phyloP scores from a whole-genome alignment of 2,888 invertebrate genomes.

The Pyrochroa serraticornis region DNA sequence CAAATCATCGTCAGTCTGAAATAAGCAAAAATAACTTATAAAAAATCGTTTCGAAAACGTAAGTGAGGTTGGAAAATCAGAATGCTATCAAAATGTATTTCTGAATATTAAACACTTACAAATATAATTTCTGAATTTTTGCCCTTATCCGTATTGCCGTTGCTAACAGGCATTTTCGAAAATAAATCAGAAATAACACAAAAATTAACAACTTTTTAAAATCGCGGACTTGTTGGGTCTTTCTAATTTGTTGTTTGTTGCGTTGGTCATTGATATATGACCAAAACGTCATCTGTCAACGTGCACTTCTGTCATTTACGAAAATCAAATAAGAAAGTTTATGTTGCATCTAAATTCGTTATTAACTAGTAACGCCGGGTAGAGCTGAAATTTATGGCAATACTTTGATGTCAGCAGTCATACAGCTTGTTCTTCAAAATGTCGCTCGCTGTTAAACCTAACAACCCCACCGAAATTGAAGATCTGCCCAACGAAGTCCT shows the following conservation, averaged over 20 bases:
- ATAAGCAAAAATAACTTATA: slow-evolving; percentile 30
- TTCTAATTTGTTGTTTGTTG: too few relatives aligned
- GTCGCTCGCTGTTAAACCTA: slow-evolving; percentile 3
- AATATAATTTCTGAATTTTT: slow-evolving; percentile 42
- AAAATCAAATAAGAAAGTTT: too few relatives aligned
- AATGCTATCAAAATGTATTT: too few relatives aligned
- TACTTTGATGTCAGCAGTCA: too few relatives aligned
- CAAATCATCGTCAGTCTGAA: slow-evolving; percentile 89
- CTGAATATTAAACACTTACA: slow-evolving; percentile 37
- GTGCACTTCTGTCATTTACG: too few relatives aligned
- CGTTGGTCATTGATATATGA: slow-evolving; percentile 19
- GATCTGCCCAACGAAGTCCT: slow-evolving; percentile 92
- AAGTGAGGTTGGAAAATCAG: background rate
- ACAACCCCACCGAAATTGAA: slow-evolving; percentile 57
- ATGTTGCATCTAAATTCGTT: background rate
- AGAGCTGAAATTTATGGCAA: too few relatives aligned
- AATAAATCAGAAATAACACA: too few relatives aligned
- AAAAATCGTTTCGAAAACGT: background rate
- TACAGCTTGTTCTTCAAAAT: slow-evolving; percentile 1
- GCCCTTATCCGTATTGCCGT: slow-evolving; percentile 15
- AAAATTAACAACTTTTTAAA: too few relatives aligned
- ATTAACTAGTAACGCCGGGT: background rate
- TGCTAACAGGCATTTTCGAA: slow-evolving; percentile 2
- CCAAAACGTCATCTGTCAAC: background rate
- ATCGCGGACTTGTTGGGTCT: too few relatives aligned